Percentiles rank a stretch among this genome's conserved stretches.
These are phyloP conservation scores for Colletes latitarsis DNA, from an alignment of 1,140 invertebrate species.

Conservation along the genomic window DNA sequence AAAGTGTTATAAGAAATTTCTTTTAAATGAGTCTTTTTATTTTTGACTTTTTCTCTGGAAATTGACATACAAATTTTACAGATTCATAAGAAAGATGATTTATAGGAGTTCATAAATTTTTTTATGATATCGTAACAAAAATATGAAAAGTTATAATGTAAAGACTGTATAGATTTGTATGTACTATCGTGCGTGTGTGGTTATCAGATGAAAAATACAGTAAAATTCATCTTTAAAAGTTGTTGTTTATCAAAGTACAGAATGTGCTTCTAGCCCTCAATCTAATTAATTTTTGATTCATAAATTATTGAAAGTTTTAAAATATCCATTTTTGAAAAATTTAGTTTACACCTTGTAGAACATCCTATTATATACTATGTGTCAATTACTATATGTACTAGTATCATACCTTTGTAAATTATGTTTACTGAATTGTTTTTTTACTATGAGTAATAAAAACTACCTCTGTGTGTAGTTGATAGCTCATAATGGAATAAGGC, in stretches of 20 bases:
- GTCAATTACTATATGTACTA: slow-evolving; percentile 25
- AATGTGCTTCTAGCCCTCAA: slow-evolving; percentile 67
- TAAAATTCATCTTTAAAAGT: slow-evolving; percentile 68
- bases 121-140: slow-evolving; percentile 54
- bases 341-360: slow-evolving; percentile 36
- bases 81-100: slow-evolving; percentile 40
- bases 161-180: slow-evolving; percentile 72
- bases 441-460: slow-evolving; percentile 43
- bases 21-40: slow-evolving; percentile 40
- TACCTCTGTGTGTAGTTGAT: slow-evolving; percentile 51
- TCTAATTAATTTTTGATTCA: slow-evolving; percentile 57
- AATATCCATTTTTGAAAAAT: slow-evolving; percentile 14
- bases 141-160: slow-evolving; percentile 62
- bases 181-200: slow-evolving; percentile 70
- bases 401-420: slow-evolving; percentile 49
- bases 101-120: slow-evolving; percentile 57
- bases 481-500: slow-evolving; percentile 62
- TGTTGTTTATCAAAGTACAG: slow-evolving; percentile 71
- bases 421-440: slow-evolving; percentile 44
- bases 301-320: slow-evolving; percentile 26
- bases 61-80: slow-evolving; percentile 53
- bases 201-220: slow-evolving; percentile 69
- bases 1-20: slow-evolving; percentile 54
- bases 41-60: slow-evolving; percentile 63
- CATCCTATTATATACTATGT: slow-evolving; percentile 25